Percentiles rank a stretch among this genome's conserved stretches.
phyloP scores from a whole-genome alignment of 2,888 invertebrate genomes.

The Drosophila niveifrons region DNA sequence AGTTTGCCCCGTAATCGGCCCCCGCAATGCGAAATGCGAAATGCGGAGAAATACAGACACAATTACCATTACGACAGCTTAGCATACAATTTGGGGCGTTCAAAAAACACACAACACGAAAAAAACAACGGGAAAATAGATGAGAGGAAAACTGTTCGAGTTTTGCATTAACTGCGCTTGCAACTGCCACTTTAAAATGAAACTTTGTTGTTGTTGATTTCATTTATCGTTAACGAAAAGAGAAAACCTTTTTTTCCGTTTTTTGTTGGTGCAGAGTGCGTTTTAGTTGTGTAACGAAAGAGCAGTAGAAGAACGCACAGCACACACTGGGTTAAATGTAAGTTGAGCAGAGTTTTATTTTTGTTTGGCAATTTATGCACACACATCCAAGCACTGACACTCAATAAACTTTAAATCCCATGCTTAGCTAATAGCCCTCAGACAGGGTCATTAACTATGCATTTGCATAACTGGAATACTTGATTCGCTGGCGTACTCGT shows the following conservation, averaged over 20 bases:
- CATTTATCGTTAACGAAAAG: not conserved
- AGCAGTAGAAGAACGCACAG: too few species aligned
- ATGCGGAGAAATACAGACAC: slow-evolving; percentile 34
- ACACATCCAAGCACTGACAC: not conserved
- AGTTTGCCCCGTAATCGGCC: slow-evolving; percentile 2
- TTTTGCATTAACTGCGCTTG: slow-evolving; percentile 18
- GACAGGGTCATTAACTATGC: slow-evolving; percentile 7
- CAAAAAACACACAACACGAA: slow-evolving; percentile 1
- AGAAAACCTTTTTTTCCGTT: not conserved
- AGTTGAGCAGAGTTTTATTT: not conserved
- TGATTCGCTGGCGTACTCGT: not conserved
- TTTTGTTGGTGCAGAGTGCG: too few species aligned
- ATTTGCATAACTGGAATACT: not conserved
- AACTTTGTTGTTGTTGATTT: too few species aligned
- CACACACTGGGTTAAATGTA: not conserved
- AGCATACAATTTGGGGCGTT: slow-evolving; percentile 64
- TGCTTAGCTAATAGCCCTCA: slow-evolving; percentile 6
- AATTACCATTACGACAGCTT: slow-evolving; percentile 60
- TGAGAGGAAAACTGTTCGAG: not conserved
- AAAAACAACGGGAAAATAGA: not conserved
- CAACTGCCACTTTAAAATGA: slow-evolving; percentile 9
- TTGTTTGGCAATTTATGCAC: not conserved
- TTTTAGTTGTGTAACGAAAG: not conserved
- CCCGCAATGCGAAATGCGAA: not conserved
- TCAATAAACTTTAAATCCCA: not conserved